These are phyloP conservation scores for Lithosia quadra DNA, from an alignment of 2,888 invertebrate species.

Conservation along the genomic window DNA sequence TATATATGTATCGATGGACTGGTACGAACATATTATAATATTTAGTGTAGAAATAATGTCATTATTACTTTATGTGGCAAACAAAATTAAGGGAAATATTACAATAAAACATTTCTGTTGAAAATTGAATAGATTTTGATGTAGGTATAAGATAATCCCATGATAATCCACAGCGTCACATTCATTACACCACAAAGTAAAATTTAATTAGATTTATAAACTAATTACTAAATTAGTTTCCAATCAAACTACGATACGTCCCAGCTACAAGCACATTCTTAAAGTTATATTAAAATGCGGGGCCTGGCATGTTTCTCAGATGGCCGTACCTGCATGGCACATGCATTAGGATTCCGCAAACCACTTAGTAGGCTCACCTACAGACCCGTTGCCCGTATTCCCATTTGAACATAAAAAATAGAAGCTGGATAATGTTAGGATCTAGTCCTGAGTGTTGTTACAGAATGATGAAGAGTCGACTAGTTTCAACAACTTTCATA, in stretches of 20 bases:
- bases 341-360: conserved; percentile 81
- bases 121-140: background rate
- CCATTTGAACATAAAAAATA: conserved; percentile 82
- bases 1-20: background rate
- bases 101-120: background rate
- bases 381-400: conserved; percentile 87
- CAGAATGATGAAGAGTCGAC: conserved; percentile 61
- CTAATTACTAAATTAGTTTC: conserved; percentile 43
- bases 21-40: no score
- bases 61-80: background rate
- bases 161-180: conserved; percentile 40
- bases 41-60: background rate
- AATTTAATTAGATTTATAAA: conserved; percentile 42
- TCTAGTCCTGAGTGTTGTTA: conserved; percentile 66
- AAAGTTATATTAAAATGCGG: conserved; percentile 54
- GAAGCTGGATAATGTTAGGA: conserved; percentile 80
- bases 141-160: conserved; percentile 18
- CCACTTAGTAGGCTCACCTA: conserved; percentile 81
- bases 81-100: background rate
- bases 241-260: conserved; percentile 46
- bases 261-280: conserved; percentile 46
- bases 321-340: conserved; percentile 79
- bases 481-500: background rate
- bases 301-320: conserved; percentile 55
- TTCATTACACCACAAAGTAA: conserved; percentile 43